Evolutionary conservation across 37 sponge, comb jelly and placozoan genomes (phyloP).

Genomic region (Diacarnus erythraeanus): DNA sequence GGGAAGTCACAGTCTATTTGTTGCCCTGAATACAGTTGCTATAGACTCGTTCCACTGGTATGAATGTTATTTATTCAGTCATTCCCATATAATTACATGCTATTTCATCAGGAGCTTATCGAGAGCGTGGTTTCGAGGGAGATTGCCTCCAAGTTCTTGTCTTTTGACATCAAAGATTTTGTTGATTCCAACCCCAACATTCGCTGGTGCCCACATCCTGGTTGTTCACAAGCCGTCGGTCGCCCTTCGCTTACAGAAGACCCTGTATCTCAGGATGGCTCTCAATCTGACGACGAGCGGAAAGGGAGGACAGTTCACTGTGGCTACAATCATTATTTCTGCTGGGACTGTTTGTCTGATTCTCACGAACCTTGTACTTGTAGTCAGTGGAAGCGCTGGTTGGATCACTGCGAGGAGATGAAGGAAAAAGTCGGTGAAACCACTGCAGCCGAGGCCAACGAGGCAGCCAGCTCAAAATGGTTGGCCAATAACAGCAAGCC

Average conservation of each 20-base stretch:
- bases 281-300: background rate
- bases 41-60: slow-evolving; percentile 85
- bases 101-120: slow-evolving; percentile 65
- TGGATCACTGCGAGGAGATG: slow-evolving; percentile 63
- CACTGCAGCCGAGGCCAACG: slow-evolving; percentile 15
- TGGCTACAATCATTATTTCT: slow-evolving; percentile 88
- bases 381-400: slow-evolving; percentile 79
- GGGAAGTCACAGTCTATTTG: slow-evolving; percentile 66
- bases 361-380: slow-evolving; percentile 83
- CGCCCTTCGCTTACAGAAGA: slow-evolving; percentile 8
- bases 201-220: slow-evolving; percentile 87
- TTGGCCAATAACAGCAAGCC: slow-evolving; percentile 78
- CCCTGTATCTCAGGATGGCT: background rate
- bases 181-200: slow-evolving; percentile 87
- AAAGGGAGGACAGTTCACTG: slow-evolving; percentile 63
- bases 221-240: slow-evolving; percentile 73
- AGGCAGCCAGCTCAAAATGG: slow-evolving; percentile 70
- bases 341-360: slow-evolving; percentile 79
- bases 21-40: slow-evolving; percentile 86
- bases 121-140: slow-evolving; percentile 78
- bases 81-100: background rate
- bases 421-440: slow-evolving; percentile 26
- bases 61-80: background rate
- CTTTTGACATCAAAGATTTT: slow-evolving; percentile 81
- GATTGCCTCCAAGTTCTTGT: slow-evolving; percentile 65